Base-by-base conservation (phyloP, 2,888 invertebrate species). In the Cephalotes varians region DNA sequence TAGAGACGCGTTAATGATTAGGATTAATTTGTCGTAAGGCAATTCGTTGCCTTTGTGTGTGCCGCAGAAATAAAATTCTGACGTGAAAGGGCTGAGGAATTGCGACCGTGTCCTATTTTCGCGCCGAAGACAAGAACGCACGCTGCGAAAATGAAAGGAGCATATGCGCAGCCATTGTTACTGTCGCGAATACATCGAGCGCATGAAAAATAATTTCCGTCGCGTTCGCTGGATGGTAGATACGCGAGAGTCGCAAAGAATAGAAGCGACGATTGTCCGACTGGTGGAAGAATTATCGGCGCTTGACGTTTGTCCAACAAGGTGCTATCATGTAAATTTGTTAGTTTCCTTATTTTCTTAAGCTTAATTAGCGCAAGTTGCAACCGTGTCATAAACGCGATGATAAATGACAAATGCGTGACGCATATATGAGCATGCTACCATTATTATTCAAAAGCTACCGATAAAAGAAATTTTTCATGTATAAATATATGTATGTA, bases 261-360 rank as follows among this genome's bases (percentile, higher is more conserved):
- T 34, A 56, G 40, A 18, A 18, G 10, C 21, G 54, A 21, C 44
- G 44, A 34, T 51, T 31, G 21, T 44, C 21, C 49, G 28, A 37
- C n/a, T 18, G 44, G 21, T 21, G 18, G 56, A 44, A 44, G 44
- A 79, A 79, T 58, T 79, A 79, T 71, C 44, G 54, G 44, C 25
- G 7, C 18, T 12, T 65, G 76, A 77, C 56, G 31, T 69, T 34
- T 10, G 31, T 58, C 31, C 54, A 0, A 67, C 6, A 18, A 18
- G 40, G 25, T 18, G 54, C 69, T 77, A 79, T 79, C 77, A 56
- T 79, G 56, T 79, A 79, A 69, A 79, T 79, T 54, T 71, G 77
- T 47, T 44, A 34, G 34, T 56, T 71, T 34, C 44, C 71, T 79
- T 44, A 31, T 79, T 69, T 44, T 31, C 54, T 56, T 56, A 34